Conservation (phyloP, 2,797 vertebrate species). For the Astyanax mexicanus region DNA sequence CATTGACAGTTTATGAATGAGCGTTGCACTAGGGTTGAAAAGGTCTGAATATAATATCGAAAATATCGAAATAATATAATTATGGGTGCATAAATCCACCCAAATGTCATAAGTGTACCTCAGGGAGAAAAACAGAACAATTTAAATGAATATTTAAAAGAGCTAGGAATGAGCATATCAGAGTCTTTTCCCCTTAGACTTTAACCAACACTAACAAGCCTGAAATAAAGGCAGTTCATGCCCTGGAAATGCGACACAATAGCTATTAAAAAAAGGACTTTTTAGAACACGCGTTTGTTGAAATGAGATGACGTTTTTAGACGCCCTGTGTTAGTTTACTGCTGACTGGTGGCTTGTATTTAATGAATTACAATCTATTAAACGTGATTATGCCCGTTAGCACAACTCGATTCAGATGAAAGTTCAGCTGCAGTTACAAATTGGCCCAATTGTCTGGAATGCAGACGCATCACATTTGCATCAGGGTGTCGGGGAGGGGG, state of each 20-base stretch:
- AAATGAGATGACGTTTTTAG: slow-evolving; percentile 70
- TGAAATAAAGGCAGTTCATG: slow-evolving; percentile 14
- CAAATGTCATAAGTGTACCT: not conserved
- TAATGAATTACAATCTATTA: slow-evolving; percentile 78
- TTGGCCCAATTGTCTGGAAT: slow-evolving; percentile 76
- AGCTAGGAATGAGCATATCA: not conserved
- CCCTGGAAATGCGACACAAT: slow-evolving; percentile 20
- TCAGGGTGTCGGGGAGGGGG: slow-evolving; percentile 6
- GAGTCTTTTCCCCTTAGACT: not conserved
- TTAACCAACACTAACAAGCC: slow-evolving; percentile 32
- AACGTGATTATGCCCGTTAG: slow-evolving; percentile 76
- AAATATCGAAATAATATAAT: too few relatives aligned
- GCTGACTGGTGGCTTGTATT: slow-evolving; percentile 73
- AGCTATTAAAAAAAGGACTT: slow-evolving; percentile 12
- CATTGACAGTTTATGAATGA: too few relatives aligned
- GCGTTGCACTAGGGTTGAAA: too few relatives aligned
- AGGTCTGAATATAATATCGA: too few relatives aligned
- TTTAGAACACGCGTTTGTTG: slow-evolving; percentile 46
- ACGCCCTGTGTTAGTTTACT: slow-evolving; percentile 67
- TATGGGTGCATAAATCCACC: too few relatives aligned
- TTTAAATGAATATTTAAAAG: not conserved
- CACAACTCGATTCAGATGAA: slow-evolving; percentile 75
- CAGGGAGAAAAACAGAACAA: not conserved
- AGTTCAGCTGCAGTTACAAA: slow-evolving; percentile 75
- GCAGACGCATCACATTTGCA: slow-evolving; percentile 62